These are phyloP conservation scores for Agonopterix heracliana DNA, from an alignment of 2,888 invertebrate species.

Conservation along the genomic window DNA sequence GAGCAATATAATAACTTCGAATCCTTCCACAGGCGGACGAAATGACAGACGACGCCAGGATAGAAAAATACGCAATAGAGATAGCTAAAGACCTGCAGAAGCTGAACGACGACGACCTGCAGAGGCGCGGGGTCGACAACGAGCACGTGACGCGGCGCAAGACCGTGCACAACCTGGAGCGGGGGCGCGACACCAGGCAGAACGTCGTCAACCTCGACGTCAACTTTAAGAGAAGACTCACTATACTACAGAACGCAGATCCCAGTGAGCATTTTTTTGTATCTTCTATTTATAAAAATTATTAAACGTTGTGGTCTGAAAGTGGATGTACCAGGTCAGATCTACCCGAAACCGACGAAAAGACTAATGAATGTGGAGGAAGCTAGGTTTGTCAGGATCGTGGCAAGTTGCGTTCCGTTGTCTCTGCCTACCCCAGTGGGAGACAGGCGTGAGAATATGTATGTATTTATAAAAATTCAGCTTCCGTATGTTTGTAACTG, in stretches of 20 bases:
- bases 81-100: slow-evolving; percentile 92
- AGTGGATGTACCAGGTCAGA: too few relatives aligned
- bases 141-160: slow-evolving; percentile 86
- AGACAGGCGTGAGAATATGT: too few relatives aligned
- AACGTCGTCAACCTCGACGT: slow-evolving; percentile 94
- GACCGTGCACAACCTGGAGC: slow-evolving; percentile 92
- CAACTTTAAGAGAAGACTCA: slow-evolving; percentile 93
- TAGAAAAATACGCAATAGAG: slow-evolving; percentile 92
- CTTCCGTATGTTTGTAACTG: too few relatives aligned
- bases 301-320: too few relatives aligned
- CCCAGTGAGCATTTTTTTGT: slow-evolving; percentile 43
- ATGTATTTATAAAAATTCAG: too few relatives aligned
- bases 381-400: too few relatives aligned
- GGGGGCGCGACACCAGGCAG: slow-evolving; percentile 85
- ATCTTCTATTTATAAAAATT: neutral
- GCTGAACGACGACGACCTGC: slow-evolving; percentile 87
- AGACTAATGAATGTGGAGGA: too few relatives aligned
- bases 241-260: slow-evolving; percentile 84
- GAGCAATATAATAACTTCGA: neutral
- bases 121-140: slow-evolving; percentile 82
- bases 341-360: too few relatives aligned
- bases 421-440: too few relatives aligned
- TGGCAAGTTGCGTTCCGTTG: too few relatives aligned
- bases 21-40: slow-evolving; percentile 83
- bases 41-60: slow-evolving; percentile 86